Evolutionary conservation across 1,140 invertebrate genomes (phyloP).

Genomic region (Zophobas morio): DNA sequence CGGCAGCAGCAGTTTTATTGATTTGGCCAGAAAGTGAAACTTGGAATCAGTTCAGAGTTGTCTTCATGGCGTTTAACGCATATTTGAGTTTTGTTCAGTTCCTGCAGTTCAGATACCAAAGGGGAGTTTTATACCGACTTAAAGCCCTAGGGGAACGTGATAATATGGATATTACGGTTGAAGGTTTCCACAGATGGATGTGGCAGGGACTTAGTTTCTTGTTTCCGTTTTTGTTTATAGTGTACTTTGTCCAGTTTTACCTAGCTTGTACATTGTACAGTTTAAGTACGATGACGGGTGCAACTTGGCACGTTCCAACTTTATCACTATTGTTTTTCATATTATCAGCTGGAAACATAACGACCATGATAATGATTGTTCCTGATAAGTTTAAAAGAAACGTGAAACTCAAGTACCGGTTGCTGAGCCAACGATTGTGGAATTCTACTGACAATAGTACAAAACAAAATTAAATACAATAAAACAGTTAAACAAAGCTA

Average conservation of each 20-base stretch:
- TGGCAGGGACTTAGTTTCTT: slow-evolving; percentile 96
- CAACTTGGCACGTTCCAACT: slow-evolving; percentile 92
- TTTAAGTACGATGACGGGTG: slow-evolving; percentile 80
- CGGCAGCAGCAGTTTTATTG: slow-evolving; percentile 90
- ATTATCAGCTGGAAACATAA: slow-evolving; percentile 92
- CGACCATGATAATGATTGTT: slow-evolving; percentile 87
- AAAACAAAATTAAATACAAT: slow-evolving; percentile 23
- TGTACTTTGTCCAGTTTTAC: slow-evolving; percentile 95
- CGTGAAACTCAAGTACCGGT: slow-evolving; percentile 69
- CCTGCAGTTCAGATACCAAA: slow-evolving; percentile 89
- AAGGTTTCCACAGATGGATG: slow-evolving; percentile 99
- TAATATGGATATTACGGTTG: slow-evolving; percentile 99
- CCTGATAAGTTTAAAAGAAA: slow-evolving; percentile 88
- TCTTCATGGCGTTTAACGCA: slow-evolving; percentile 93
- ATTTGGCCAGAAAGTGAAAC: slow-evolving; percentile 96
- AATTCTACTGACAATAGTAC: slow-evolving; percentile 2
- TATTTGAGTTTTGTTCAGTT: slow-evolving; percentile 80
- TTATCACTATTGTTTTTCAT: slow-evolving; percentile 86
- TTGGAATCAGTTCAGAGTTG: slow-evolving; percentile 90
- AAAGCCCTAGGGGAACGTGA: slow-evolving; percentile 94
- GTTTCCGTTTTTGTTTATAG: slow-evolving; percentile 95
- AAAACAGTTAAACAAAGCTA: not conserved
- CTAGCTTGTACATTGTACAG: slow-evolving; percentile 90
- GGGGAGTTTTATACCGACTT: slow-evolving; percentile 92
- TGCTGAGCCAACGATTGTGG: slow-evolving; percentile 37